A percentile compares a stretch with the other conserved stretches of the same genome.
phyloP scores from a whole-genome alignment of 2,888 invertebrate species.

The Phoenoteleia sp. region DNA sequence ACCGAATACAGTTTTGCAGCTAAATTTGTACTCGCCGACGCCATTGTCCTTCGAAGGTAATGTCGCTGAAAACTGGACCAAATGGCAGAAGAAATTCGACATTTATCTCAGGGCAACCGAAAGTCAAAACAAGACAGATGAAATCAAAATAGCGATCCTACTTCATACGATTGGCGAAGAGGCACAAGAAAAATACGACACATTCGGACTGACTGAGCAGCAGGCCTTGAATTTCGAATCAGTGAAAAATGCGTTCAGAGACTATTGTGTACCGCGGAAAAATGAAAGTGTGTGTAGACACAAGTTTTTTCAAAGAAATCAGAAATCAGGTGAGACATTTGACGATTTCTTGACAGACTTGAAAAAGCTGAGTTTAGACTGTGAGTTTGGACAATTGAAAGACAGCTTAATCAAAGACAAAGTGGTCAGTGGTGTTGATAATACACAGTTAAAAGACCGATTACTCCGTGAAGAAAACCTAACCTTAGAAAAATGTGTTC shows the following conservation, averaged over 20 bases:
- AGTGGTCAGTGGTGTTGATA: no score
- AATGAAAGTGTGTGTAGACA: constrained; percentile 70
- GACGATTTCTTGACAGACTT: constrained; percentile 75
- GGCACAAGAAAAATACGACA: constrained; percentile 74
- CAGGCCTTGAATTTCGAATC: constrained; percentile 46
- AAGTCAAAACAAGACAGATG: constrained; percentile 59
- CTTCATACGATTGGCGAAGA: constrained; percentile 76
- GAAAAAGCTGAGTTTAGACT: no score
- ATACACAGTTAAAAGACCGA: no score
- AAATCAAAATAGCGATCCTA: constrained; percentile 75
- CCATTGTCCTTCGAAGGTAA: background rate
- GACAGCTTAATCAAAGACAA: no score
- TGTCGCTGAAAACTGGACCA: background rate
- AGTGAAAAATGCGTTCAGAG: constrained; percentile 66
- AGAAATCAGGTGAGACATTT: constrained; percentile 70
- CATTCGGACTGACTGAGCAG: constrained; percentile 70
- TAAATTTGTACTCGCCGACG: background rate
- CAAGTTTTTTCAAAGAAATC: constrained; percentile 73
- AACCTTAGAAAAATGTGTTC: no score
- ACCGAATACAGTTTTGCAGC: no score
- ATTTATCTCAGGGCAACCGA: constrained; percentile 70
- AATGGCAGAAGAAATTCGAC: constrained; percentile 23
- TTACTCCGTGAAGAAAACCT: no score
- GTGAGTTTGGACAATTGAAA: no score
- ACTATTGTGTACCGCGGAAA: constrained; percentile 53